Conservation (phyloP, 1,140 invertebrate genomes). For the Ceratitis capitata region DNA sequence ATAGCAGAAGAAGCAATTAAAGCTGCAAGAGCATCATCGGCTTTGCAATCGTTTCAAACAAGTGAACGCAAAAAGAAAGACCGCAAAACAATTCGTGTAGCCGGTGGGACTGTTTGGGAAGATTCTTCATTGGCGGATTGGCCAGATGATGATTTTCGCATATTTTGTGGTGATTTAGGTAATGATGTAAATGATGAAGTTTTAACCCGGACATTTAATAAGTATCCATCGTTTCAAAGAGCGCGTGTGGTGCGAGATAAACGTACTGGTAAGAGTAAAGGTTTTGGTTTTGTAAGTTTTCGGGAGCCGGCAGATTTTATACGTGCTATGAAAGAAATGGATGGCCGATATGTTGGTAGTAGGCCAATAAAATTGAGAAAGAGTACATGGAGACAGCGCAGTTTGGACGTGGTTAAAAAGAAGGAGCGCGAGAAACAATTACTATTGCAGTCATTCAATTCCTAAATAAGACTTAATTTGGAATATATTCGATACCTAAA, state of each 20-base stretch:
- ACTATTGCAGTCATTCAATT: constrained; percentile 74
- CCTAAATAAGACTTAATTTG: too few species aligned
- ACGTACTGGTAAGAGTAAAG: constrained; percentile 97
- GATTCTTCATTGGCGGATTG: constrained; percentile 90
- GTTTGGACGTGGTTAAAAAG: constrained; percentile 91
- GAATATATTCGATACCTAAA: too few species aligned
- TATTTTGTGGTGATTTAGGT: constrained; percentile 99
- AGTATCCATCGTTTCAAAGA: constrained; percentile 93
- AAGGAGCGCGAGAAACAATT: constrained; percentile 92
- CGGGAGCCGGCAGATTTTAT: constrained; percentile 98
- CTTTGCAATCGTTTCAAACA: constrained; percentile 67
- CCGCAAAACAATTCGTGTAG: constrained; percentile 79
- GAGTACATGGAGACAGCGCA: constrained; percentile 94
- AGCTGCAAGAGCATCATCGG: constrained; percentile 70
- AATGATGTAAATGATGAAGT: constrained; percentile 99
- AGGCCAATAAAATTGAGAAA: constrained; percentile 97
- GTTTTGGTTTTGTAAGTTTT: constrained; percentile 99
- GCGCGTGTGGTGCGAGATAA: constrained; percentile 97
- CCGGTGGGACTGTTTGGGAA: constrained; percentile 95
- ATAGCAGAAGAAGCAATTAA: constrained; percentile 73
- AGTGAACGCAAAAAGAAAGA: constrained; percentile 73
- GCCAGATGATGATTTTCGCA: constrained; percentile 96
- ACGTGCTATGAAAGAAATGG: constrained; percentile 98
- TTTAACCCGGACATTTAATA: constrained; percentile 90
- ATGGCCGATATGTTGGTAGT: constrained; percentile 95